These are phyloP conservation scores for Lepus townsendii DNA, from an alignment of 2,797 vertebrate genomes.

Conservation along the genomic window DNA sequence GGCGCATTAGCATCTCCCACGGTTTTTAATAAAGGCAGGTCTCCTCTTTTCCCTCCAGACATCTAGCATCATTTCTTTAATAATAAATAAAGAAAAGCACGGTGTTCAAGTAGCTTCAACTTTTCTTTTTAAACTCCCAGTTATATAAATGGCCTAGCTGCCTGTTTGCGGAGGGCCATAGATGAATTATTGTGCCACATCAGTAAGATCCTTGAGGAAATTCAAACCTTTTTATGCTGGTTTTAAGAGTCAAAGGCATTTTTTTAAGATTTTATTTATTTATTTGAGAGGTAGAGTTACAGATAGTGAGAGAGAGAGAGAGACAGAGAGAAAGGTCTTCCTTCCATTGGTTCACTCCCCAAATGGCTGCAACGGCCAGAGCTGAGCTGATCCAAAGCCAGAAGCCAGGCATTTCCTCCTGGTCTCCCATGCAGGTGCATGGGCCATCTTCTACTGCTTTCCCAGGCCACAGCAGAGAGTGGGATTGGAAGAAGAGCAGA, in stretches of 20 bases:
- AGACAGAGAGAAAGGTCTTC: too few relatives aligned
- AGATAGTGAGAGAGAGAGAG: too few relatives aligned
- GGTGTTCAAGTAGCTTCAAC: constrained; percentile 4
- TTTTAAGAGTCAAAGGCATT: constrained; percentile 30
- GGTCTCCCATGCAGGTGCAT: too few relatives aligned
- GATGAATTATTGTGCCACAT: neutral
- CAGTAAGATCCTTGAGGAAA: neutral
- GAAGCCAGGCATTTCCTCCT: too few relatives aligned
- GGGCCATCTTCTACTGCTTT: too few relatives aligned
- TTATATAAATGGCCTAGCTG: neutral
- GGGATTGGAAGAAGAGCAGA: too few relatives aligned
- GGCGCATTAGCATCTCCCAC: too few relatives aligned
- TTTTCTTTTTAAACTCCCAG: neutral
- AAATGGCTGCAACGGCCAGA: too few relatives aligned
- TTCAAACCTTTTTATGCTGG: neutral
- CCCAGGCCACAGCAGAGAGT: too few relatives aligned
- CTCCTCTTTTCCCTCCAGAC: neutral
- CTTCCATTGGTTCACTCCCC: too few relatives aligned
- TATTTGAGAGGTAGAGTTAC: too few relatives aligned
- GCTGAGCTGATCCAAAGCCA: accelerated
- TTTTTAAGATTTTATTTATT: too few relatives aligned
- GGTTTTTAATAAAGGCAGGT: neutral
- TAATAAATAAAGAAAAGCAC: neutral
- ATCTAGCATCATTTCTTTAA: constrained; percentile 32
- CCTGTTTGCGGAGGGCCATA: neutral